A percentile compares a stretch with the other conserved stretches of the same genome.
Conservation (phyloP, 2,113 vertebrate genomes). For the Petrocephalus zakoni region DNA sequence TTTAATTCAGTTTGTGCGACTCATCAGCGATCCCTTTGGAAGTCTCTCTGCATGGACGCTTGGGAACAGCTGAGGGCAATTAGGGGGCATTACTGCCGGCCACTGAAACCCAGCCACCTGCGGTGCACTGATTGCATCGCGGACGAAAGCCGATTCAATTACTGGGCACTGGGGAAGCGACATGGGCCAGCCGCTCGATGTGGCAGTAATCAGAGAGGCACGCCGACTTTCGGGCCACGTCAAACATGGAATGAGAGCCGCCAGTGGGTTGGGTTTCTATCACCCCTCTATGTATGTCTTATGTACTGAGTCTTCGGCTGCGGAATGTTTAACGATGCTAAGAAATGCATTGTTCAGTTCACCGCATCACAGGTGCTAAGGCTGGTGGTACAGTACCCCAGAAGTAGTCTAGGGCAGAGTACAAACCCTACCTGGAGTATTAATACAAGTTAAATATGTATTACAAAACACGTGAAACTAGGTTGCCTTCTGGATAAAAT, state of each 20-base stretch:
- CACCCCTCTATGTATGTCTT: not conserved
- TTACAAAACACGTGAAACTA: not conserved
- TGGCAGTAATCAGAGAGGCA: slow-evolving; percentile 2
- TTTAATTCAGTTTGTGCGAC: not conserved
- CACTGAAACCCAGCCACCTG: slow-evolving; percentile 53
- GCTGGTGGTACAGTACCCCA: not conserved
- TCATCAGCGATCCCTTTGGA: slow-evolving; percentile 24
- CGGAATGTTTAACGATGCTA: not conserved
- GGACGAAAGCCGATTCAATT: slow-evolving; percentile 54
- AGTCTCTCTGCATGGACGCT: slow-evolving; percentile 47
- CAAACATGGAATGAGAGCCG: not conserved
- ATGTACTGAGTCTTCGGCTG: not conserved
- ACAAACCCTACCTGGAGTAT: not conserved
- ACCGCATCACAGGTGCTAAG: not conserved
- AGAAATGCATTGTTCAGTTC: not conserved
- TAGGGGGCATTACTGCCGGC: slow-evolving; percentile 62
- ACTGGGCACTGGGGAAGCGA: slow-evolving; percentile 48
- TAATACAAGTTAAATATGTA: not conserved
- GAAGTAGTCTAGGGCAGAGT: not conserved
- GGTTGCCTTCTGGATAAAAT: not conserved
- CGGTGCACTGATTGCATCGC: slow-evolving; percentile 51
- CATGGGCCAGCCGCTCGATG: slow-evolving; percentile 20
- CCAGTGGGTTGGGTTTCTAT: not conserved
- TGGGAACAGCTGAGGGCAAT: slow-evolving; percentile 46
- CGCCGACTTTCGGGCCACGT: not conserved